Percentiles rank a stretch among this genome's conserved stretches.
These are phyloP conservation scores for Cervus canadensis DNA, from an alignment of 2,113 vertebrate species.

Conservation along the genomic window DNA sequence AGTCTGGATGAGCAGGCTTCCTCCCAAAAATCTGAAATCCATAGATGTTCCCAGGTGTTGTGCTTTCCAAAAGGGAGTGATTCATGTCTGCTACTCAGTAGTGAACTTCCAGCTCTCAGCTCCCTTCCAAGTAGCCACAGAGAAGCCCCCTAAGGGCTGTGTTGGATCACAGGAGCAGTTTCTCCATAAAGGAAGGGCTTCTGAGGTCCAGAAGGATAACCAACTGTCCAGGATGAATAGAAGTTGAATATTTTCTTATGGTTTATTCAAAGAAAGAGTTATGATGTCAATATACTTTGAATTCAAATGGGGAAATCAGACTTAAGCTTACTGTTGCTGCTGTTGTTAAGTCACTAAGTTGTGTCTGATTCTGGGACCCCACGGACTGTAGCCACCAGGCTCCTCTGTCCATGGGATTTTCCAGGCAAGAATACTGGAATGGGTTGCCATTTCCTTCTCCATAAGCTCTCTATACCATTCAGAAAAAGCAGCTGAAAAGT, in stretches of 20 bases:
- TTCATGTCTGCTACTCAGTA: background rate
- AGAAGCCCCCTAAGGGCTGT: background rate
- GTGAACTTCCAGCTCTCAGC: background rate
- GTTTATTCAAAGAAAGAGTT: background rate
- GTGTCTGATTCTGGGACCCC: background rate
- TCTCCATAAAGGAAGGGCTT: background rate
- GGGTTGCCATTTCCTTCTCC: background rate
- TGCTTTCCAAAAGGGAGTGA: background rate
- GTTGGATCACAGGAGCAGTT: background rate
- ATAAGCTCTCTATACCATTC: conserved; percentile 1
- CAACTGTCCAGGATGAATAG: background rate
- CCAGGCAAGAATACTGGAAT: background rate
- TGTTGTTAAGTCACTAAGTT: background rate
- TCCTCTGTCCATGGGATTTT: background rate
- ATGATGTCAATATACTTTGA: background rate
- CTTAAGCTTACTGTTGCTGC: background rate
- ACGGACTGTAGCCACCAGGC: background rate
- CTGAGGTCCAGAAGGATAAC: background rate
- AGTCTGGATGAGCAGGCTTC: background rate
- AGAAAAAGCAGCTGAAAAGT: background rate
- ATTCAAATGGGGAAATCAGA: conserved; percentile 19
- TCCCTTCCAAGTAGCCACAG: background rate
- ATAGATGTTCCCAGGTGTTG: background rate
- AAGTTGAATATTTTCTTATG: background rate
- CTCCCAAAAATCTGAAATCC: background rate